A percentile compares a stretch with the other conserved stretches of the same genome.
phyloP scores from a whole-genome alignment of 2,113 vertebrate species.

The Nanorana parkeri region DNA sequence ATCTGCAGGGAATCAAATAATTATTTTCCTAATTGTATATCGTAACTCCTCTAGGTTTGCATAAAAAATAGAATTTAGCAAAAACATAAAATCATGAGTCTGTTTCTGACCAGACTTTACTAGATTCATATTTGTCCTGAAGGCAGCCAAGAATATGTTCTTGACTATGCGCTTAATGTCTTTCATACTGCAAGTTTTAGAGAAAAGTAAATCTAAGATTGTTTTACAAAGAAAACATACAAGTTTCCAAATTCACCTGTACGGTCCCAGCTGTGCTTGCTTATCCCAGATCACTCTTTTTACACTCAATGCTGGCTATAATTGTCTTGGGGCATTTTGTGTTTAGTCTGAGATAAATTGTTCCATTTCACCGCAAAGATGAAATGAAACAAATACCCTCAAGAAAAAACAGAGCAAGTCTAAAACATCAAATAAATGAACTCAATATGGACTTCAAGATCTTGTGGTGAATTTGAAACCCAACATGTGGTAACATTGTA shows the following conservation, averaged over 20 bases:
- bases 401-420: conserved; percentile 51
- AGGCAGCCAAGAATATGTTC: background rate
- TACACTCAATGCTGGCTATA: conserved; percentile 26
- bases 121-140: conserved; percentile 1
- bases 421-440: conserved; percentile 57
- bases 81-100: background rate
- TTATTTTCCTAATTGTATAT: no score
- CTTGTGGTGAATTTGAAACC: conserved; percentile 22
- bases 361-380: conserved; percentile 56
- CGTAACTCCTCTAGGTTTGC: no score
- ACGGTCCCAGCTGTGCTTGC: conserved; percentile 53
- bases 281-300: conserved; percentile 43
- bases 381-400: conserved; percentile 56
- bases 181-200: conserved; percentile 25
- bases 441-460: conserved; percentile 57
- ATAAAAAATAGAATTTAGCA: no score
- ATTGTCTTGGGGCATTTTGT: conserved; percentile 61
- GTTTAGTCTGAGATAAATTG: conserved; percentile 64
- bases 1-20: no score
- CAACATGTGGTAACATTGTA: background rate
- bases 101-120: background rate
- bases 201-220: conserved; percentile 39
- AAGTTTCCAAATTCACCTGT: conserved; percentile 58
- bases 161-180: background rate
- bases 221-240: conserved; percentile 37